Evolutionary conservation across 64 coral and sea anemone species (phyloP), one percentile per base, ranked within the genome.

Genomic region (Dendronephthya gigantea): DNA sequence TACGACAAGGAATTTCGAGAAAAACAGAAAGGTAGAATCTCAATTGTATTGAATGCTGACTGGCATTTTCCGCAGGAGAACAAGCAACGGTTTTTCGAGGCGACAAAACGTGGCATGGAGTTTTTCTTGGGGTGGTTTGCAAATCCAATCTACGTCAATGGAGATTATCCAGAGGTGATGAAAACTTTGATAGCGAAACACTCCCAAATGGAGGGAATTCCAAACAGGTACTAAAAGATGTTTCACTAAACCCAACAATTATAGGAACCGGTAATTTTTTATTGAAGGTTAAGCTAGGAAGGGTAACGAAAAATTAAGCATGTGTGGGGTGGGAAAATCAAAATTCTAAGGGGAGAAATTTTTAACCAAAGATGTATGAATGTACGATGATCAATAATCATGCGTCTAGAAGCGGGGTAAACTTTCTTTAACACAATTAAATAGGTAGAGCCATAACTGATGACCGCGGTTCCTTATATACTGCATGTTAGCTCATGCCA

Each of bases 1-100:
- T 98, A 98, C 69, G 90, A 98, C 37, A 87, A 93, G 55, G 90
- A 86, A 75, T 98, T 93, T 51, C 84, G 95, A 83, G 34, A 14
- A 35, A 49, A 49, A 50, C 95, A 98, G 52, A 19, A 89, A 23
- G 95, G 95, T 14, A 91, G 82, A 84, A 35, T 98, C 16, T 91
- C 84, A 7, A 88, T 98, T 91, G 95, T 97, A 6, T 31, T 93
- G 12, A 93, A 93, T 37, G 84, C 86, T 9, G 92, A 97, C 49
- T 97, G 89, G 88, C 91, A 89, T 89, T 92, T 93, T 55, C 89
- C 94, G 7, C 88, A 86, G 43, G 88, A 83, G 9, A 45, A 87
- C 22, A 89, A 87, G 14, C 36, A 85, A 14, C 83, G 83, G 36
- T 89, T 89, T 39, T 32, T 89, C 10, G 48, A 85, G 30, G 92